Evolutionary conservation across 35 echinoderm and acorn worm genomes (phyloP), one percentile per base, ranked within the genome.

Genomic region (Nesometra sesokonis): DNA sequence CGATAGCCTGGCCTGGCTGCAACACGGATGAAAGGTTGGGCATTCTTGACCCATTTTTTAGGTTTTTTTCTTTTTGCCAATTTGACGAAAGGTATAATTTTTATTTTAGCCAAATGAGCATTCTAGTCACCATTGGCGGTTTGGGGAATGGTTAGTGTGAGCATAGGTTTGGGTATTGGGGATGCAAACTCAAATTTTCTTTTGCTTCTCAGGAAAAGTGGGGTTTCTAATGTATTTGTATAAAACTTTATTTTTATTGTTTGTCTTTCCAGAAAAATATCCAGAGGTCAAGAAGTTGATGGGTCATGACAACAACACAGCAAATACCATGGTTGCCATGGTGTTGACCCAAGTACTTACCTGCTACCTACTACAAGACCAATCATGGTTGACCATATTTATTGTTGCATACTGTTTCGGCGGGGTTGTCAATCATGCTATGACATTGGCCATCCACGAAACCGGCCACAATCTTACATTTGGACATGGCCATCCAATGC

Each of bases 251-350:
- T n/a, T n/a, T n/a, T n/a, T n/a, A n/a, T n/a, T n/a, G n/a, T n/a
- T n/a, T n/a, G 15, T 39, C 23, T 83, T 83, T 38, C 9, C 35
- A 83, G 81, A 30, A 36, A 83, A 83, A 39, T 83, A 83, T 39
- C 81, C 81, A 7, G 81, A 83, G 30, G 37, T 83, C 34, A 83
- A 83, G 37, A 83, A 39, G 36, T 37, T 83, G 35, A 83, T 83
- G 81, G 81, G 81, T 37, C 37, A 38, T 83, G 81, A 83, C 38
- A 11, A 35, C n/a, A 34, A 30, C 34, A 30, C 37, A 83, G 37
- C 34, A 5, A 27, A 8, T 38, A 83, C 37, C 17, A 38, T 83
- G 27, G 35, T 37, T 35, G 81, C 30, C 9, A 83, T 83, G 81
- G 81, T 83, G 30, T 34, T 83, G 36, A 38, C 37, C 37, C 81